Percentiles rank a stretch among this genome's conserved stretches.
Conservation (phyloP, 2,888 invertebrate genomes). For the Chamaedrilus cognettii region DNA sequence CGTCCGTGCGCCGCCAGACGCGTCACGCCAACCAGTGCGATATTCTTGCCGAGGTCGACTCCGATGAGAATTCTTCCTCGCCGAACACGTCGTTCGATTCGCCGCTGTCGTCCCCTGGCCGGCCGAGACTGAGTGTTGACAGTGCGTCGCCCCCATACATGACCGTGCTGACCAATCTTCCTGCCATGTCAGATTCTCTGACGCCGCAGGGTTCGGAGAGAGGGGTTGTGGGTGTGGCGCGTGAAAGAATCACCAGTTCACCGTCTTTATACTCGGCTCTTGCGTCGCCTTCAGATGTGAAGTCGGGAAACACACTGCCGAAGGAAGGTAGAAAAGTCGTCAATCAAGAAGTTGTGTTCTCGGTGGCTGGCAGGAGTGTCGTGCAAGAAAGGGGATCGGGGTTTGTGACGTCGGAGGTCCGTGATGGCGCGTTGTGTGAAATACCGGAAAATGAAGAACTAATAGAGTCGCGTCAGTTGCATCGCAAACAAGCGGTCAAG, state of each 20-base stretch:
- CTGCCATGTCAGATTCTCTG: background rate
- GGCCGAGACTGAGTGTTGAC: background rate
- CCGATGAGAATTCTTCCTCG: background rate
- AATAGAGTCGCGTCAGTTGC: background rate
- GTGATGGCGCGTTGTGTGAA: too few species aligned
- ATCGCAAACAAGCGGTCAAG: background rate
- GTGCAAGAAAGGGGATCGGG: too few species aligned
- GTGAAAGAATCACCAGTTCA: too few species aligned
- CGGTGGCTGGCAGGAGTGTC: background rate
- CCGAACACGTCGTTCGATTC: background rate
- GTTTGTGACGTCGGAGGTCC: too few species aligned
- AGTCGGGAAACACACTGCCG: too few species aligned
- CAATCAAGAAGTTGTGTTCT: background rate
- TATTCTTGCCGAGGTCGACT: background rate
- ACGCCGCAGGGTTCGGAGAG: background rate
- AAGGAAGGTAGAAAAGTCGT: too few species aligned
- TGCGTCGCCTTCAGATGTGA: too few species aligned
- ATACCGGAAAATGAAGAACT: too few species aligned
- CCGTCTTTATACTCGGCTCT: too few species aligned
- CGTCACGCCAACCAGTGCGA: background rate
- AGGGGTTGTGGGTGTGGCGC: too few species aligned
- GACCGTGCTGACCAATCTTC: background rate
- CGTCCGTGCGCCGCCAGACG: background rate
- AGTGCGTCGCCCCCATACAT: background rate
- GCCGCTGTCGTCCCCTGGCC: too few species aligned